Conservation (phyloP, 2,797 vertebrate species). For the Ctenochaetus hawaiiensis region DNA sequence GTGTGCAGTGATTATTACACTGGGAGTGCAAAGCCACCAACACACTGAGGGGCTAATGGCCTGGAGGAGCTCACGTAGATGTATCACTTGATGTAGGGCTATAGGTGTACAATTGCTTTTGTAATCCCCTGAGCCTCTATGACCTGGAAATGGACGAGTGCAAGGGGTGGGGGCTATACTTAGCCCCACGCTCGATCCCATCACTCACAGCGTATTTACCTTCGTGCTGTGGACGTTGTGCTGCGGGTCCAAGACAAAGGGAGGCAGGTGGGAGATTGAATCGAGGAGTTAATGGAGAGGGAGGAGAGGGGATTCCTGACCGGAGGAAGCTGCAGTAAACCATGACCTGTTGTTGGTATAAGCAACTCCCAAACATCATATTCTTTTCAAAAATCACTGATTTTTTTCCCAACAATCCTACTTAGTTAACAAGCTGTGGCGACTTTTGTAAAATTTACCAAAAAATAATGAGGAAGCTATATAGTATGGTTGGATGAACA, state of each 20-base stretch:
- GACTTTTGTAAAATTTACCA: constrained; percentile 1
- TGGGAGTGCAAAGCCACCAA: constrained; percentile 37
- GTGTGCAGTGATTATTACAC: constrained; percentile 41
- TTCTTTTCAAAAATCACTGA: constrained; percentile 33
- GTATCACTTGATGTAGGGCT: constrained; percentile 59
- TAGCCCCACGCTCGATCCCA: constrained; percentile 45
- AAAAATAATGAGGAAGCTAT: background rate
- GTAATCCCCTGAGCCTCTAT: constrained; percentile 50
- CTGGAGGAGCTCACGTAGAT: constrained; percentile 39
- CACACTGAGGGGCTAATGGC: constrained; percentile 57
- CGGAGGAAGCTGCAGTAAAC: constrained; percentile 31
- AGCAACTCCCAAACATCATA: constrained; percentile 15
- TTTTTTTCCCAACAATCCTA: constrained; percentile 11
- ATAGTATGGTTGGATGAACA: background rate
- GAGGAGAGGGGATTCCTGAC: background rate
- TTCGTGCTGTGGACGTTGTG: constrained; percentile 32
- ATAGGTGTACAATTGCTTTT: constrained; percentile 72
- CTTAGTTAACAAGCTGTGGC: constrained; percentile 8
- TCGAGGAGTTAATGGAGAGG: background rate
- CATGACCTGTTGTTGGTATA: constrained; percentile 14
- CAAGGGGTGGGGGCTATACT: constrained; percentile 52
- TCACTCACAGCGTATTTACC: constrained; percentile 61
- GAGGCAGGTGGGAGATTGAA: constrained; percentile 12
- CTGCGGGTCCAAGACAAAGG: background rate
- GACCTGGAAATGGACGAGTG: constrained; percentile 56